Evolutionary conservation across 2,888 invertebrate species (phyloP), one percentile per base, ranked within the genome.

Genomic region (Notodromas monacha): DNA sequence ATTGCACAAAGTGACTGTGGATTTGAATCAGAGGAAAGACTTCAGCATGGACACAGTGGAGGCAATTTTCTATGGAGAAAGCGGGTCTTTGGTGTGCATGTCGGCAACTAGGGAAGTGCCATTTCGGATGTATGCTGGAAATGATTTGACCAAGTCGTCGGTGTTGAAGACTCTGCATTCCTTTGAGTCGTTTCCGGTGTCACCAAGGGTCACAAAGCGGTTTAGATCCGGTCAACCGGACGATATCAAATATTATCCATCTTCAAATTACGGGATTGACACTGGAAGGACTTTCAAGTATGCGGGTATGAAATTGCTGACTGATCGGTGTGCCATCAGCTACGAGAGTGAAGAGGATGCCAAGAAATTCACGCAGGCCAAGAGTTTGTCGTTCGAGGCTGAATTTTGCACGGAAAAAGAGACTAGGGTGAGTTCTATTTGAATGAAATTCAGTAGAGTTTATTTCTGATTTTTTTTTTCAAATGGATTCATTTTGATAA

Each of bases 261-360:
- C 81, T 0, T 68, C 76, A 0, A 72, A 77, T 1, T 81, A 66
- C 46, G 86, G 84, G 14, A 65, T 84, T 36, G 89, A 89, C 50
- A 77, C 76, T 2, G 84, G 86, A 48, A 58, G 76, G 35, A 89
- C 86, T 0, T 84, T 89, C n/a, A n/a, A n/a, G n/a, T n/a, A n/a
- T n/a, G n/a, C n/a, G n/a, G n/a, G n/a, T n/a, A n/a, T n/a, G n/a
- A n/a, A n/a, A n/a, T n/a, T n/a, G n/a, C n/a, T n/a, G n/a, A n/a
- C n/a, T n/a, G n/a, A n/a, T n/a, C n/a, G n/a, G n/a, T n/a, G n/a
- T n/a, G n/a, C n/a, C n/a, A n/a, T n/a, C n/a, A n/a, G n/a, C n/a
- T n/a, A n/a, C n/a, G n/a, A n/a, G n/a, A n/a, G n/a, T n/a, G n/a
- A n/a, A n/a, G n/a, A n/a, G n/a, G n/a, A n/a, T n/a, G n/a, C n/a